Conservation (phyloP, 1,140 invertebrate genomes). For the Hesperophylax magnus region DNA sequence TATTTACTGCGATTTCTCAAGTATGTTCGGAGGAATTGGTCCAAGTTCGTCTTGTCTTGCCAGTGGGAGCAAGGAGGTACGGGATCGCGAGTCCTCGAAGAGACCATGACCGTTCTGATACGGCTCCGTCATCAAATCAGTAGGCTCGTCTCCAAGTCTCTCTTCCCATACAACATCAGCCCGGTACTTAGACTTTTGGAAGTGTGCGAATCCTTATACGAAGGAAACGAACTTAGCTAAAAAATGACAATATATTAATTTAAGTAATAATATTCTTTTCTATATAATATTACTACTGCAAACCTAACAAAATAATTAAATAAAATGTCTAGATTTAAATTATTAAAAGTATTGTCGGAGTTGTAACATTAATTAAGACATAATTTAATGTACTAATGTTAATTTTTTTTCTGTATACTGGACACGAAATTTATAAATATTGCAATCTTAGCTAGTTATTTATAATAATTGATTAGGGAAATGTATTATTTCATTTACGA, state of each 20-base stretch:
- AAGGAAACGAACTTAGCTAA: constrained; percentile 82
- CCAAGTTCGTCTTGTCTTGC: constrained; percentile 84
- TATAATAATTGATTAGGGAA: neutral
- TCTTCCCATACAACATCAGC: constrained; percentile 93
- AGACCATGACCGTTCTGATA: constrained; percentile 88
- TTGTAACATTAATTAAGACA: neutral
- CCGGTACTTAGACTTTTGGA: constrained; percentile 87
- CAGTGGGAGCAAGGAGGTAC: constrained; percentile 70
- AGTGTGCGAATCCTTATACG: constrained; percentile 89
- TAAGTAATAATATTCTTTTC: neutral
- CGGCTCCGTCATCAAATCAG: constrained; percentile 85
- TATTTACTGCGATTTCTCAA: constrained; percentile 90
- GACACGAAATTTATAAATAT: neutral
- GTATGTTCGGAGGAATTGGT: constrained; percentile 87
- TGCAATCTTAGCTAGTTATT: constrained; percentile 1
- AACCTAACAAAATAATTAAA: constrained; percentile 3
- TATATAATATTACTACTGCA: neutral
- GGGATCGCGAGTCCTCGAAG: constrained; percentile 78
- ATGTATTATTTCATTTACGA: neutral
- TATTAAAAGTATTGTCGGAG: neutral
- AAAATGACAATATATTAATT: constrained; percentile 18
- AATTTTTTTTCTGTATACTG: neutral
- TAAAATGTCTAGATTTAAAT: constrained; percentile 6
- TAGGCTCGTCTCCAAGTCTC: constrained; percentile 83
- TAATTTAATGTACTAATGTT: neutral